Percentiles rank a stretch among this genome's conserved stretches.
phyloP scores from a whole-genome alignment of 2,797 vertebrate species.

The Bradypodion pumilum region DNA sequence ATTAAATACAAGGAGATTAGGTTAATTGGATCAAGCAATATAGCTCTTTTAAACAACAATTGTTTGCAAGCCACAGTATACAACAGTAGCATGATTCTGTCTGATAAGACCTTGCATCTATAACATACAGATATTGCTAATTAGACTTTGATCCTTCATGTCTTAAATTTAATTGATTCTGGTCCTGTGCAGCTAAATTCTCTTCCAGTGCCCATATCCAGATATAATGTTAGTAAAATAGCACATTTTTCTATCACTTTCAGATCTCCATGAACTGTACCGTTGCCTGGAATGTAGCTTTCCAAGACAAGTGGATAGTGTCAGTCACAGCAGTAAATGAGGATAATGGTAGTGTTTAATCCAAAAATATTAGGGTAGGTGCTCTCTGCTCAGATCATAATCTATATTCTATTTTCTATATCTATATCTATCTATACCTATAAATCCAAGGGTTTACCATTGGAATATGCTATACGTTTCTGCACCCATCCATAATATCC shows the following conservation, averaged over 20 bases:
- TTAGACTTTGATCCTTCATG: not conserved
- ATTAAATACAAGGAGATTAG: slow-evolving; percentile 29
- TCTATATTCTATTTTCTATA: no score
- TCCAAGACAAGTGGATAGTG: not conserved
- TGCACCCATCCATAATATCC: no score
- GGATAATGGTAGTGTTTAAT: no score
- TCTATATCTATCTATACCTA: no score
- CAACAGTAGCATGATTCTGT: not conserved
- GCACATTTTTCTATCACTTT: not conserved
- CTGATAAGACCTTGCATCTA: not conserved
- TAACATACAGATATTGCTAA: not conserved
- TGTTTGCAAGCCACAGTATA: slow-evolving; percentile 14
- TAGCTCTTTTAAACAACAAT: slow-evolving; percentile 9
- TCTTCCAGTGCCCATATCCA: not conserved
- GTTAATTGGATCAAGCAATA: not conserved
- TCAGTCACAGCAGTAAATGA: no score
- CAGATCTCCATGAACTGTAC: not conserved
- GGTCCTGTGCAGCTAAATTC: not conserved
- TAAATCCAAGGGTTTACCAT: no score
- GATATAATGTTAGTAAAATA: not conserved
- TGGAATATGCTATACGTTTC: no score
- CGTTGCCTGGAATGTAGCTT: not conserved
- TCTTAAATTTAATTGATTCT: not conserved
- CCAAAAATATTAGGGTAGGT: no score
- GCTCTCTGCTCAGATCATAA: no score